Evolutionary conservation across 2,113 vertebrate species (phyloP).

Genomic region (Lepisosteus osseus): DNA sequence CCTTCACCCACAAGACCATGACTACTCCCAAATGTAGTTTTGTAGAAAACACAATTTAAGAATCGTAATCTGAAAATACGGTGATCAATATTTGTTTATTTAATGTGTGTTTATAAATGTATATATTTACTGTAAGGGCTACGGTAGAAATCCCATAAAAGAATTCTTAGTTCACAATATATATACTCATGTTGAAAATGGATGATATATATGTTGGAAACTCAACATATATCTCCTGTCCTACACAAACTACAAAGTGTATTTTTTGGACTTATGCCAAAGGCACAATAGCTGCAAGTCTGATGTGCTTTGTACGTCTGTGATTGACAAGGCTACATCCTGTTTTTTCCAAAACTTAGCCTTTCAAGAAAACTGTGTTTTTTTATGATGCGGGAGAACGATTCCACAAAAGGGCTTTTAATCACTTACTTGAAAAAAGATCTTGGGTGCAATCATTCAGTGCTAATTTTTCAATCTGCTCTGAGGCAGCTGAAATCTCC

Average conservation of each 20-base stretch:
- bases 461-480: slow-evolving; percentile 2
- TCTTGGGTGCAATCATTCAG: no score
- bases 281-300: not conserved
- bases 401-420: not conserved
- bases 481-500: not conserved
- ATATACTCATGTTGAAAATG: not conserved
- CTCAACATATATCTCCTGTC: not conserved
- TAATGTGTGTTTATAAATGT: no score
- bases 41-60: no score
- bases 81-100: no score
- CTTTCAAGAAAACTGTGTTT: not conserved
- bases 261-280: slow-evolving; percentile 9
- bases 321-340: slow-evolving; percentile 13
- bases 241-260: not conserved
- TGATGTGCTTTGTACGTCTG: slow-evolving; percentile 6
- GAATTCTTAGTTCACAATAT: no score
- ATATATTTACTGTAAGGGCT: no score
- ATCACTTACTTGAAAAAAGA: not conserved
- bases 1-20: not conserved
- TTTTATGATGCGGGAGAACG: not conserved
- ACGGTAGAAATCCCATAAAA: no score
- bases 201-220: slow-evolving; percentile 7
- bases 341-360: not conserved
- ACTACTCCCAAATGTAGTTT: no score
- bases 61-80: no score